Base-by-base conservation (phyloP, 2,113 vertebrate genomes). In the Ctenodactylus gundi region DNA sequence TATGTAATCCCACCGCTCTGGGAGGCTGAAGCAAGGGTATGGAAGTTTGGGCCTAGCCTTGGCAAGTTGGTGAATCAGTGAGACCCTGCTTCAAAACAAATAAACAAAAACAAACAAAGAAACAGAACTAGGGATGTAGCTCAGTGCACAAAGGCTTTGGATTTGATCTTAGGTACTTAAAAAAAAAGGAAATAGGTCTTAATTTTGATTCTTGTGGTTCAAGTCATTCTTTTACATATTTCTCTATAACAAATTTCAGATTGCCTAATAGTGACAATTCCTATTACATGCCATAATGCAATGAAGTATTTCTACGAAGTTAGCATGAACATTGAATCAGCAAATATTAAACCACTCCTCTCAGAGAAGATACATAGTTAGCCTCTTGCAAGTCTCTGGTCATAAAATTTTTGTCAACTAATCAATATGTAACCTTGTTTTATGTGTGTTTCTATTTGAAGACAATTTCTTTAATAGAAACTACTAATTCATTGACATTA, bases 211-310 rank as follows among this genome's bases (percentile, higher is more conserved):
- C 51, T 80, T 83, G 41, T 44, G 44, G 15, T 29, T 88, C 39
- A 91, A 76, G 80, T 44, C 27, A 49, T 67, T 85, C 9, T 88
- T 93, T 89, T 18, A 20, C 18, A 88, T 76, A 81, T 85, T 84
- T 53, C n/a, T 57, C 39, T 58, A 46, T 21, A 82, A 88, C 9
- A 72, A 67, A 60, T 86, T 76, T 72, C 34, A 82, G 29, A 65
- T 23, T 82, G 7, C 67, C 85, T 81, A 85, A 8, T 36, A 31
- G 0, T 29, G 31, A 36, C 3, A 44, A 27, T 49, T 87, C 14
- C 23, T 46, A 44, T 67, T 25, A 21, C 46, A 17, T 14, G 4
- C 1, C 15, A 4, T 27, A 84, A 58, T 73, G 70, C 18, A 12
- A 36, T 53, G 65, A 17, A 31, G 13, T 15, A 65, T 23, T 53